These are phyloP conservation scores for Ceratina calcarata DNA, from an alignment of 1,140 invertebrate genomes.

Conservation along the genomic window DNA sequence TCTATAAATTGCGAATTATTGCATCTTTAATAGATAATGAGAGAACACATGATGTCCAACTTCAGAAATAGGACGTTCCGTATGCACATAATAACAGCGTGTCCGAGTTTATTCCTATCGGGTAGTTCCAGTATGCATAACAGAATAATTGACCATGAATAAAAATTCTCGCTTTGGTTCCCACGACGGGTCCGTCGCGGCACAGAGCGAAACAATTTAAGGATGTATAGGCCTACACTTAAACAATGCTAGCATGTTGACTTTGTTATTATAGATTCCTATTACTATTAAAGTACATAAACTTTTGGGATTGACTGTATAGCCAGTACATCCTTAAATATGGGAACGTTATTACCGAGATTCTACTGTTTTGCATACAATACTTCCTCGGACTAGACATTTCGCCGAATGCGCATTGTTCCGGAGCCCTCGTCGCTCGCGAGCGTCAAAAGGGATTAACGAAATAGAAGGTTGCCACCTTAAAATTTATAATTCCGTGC, in stretches of 20 bases:
- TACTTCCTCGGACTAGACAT: slow-evolving; percentile 37
- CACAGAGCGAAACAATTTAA: too few species aligned
- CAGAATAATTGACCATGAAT: not conserved
- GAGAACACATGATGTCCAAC: too few species aligned
- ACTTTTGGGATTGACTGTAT: too few species aligned
- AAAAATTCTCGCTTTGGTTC: not conserved
- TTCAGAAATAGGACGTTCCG: too few species aligned
- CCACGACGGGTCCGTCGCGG: not conserved
- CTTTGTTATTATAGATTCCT: too few species aligned
- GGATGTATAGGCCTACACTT: too few species aligned
- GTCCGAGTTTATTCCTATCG: too few species aligned
- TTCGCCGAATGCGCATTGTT: slow-evolving; percentile 19
- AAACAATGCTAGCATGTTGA: too few species aligned
- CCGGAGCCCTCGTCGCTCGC: not conserved
- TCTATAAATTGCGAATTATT: too few species aligned
- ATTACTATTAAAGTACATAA: too few species aligned
- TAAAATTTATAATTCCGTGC: slow-evolving; percentile 48
- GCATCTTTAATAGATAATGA: too few species aligned
- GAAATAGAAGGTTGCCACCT: slow-evolving; percentile 24
- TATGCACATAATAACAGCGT: not conserved
- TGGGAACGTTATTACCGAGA: slow-evolving; percentile 1
- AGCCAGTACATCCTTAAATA: too few species aligned
- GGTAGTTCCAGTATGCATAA: not conserved
- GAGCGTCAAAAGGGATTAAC: slow-evolving; percentile 37
- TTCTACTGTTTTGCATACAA: slow-evolving; percentile 48